Base-by-base conservation (phyloP, 2,113 vertebrate genomes). In the Thalassoma bifasciatum region DNA sequence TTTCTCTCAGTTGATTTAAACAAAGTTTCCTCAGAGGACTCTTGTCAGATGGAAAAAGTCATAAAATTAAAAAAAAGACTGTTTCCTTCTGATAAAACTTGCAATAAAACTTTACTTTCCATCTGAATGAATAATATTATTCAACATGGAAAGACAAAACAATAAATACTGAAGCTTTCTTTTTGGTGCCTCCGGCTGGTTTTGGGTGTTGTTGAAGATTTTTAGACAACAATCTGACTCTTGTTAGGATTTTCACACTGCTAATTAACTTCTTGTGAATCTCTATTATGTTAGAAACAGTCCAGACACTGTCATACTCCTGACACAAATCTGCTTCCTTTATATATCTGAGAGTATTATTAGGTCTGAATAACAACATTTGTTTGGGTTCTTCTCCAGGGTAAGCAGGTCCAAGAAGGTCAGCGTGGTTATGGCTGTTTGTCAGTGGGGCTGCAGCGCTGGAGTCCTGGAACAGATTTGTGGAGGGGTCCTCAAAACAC, bases 291-390 rank as follows among this genome's bases (percentile, higher is more conserved):
- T 64, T 3, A 57, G 62, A 77, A 70, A 51, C 1, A 36, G 17
- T 30, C 5, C 3, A 51, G 56, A 23, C 13, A 24, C 17, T 37
- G 36, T 72, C 36, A n/a, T 22, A 37, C n/a, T 21, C 44, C 22
- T 47, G 68, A 81, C 9, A 5, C 54, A 77, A 79, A 72, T 40
- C 44, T 40, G 60, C 57, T 12, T 60, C 53, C 36, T 70, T 24
- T n/a, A 53, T 73, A 85, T 83, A 74, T 36, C 77, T 57, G 78
- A 77, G 62, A 82, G 73, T 83, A 76, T 89, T 83, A 84, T 77
- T 82, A 82, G 84, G 22, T 40, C 53, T 66, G 66, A 86, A 88
- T 80, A 81, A 86, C 79, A 92, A 81, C 71, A 72, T 92, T 89
- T 88, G 78, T 65, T 76, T 81, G 64, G 82, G 67, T 66, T 80